Conservation (phyloP, 2,113 vertebrate genomes). For the Condylura cristata region DNA sequence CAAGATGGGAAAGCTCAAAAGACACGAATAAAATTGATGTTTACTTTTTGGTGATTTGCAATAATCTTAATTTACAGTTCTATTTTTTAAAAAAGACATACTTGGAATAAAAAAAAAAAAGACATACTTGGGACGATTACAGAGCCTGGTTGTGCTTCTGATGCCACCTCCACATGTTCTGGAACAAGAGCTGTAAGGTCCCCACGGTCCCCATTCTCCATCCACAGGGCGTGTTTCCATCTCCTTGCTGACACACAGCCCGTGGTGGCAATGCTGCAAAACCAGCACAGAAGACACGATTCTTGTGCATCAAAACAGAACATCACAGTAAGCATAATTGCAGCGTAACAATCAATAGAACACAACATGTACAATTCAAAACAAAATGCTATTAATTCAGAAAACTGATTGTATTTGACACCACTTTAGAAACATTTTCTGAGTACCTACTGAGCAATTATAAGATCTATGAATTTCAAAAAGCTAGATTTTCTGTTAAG, state of each 20-base stretch:
- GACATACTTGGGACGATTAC: slow-evolving; percentile 95
- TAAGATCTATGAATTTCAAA: too few relatives aligned
- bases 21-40: slow-evolving; percentile 30
- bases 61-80: slow-evolving; percentile 72
- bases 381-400: background rate
- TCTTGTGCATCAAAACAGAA: background rate
- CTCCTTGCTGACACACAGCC: slow-evolving; percentile 95
- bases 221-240: slow-evolving; percentile 92
- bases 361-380: background rate
- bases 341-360: background rate
- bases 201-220: slow-evolving; percentile 97
- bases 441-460: background rate
- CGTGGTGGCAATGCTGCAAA: slow-evolving; percentile 93
- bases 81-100: slow-evolving; percentile 87
- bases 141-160: slow-evolving; percentile 92
- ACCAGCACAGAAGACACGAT: slow-evolving; percentile 53
- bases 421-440: background rate
- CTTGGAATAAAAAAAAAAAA: slow-evolving; percentile 86
- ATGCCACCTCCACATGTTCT: slow-evolving; percentile 97
- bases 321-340: background rate
- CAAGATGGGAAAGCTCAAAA: too few relatives aligned
- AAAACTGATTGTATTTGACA: background rate
- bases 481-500: background rate
- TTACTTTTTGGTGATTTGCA: slow-evolving; percentile 52
- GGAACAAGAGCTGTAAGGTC: slow-evolving; percentile 93